Base-by-base conservation (phyloP, 2,113 vertebrate species). In the Stomatorhinus ivindoensis region DNA sequence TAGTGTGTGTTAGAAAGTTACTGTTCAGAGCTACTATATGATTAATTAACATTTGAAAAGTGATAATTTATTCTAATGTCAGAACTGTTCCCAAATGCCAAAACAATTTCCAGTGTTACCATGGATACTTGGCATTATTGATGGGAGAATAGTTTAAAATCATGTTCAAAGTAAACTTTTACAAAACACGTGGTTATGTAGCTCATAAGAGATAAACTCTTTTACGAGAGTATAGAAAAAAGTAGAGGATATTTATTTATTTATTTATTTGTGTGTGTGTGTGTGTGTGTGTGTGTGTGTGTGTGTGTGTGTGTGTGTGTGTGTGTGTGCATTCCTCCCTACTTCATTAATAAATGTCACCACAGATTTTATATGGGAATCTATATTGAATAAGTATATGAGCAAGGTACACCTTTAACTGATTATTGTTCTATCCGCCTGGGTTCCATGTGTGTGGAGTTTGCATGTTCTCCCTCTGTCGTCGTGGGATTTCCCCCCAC, bases 1-100 rank as follows among this genome's bases (percentile, higher is more conserved):
- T 15, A 80, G 35, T 80, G 73, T 42, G 35, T 42, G 73, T 39
- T 80, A 80, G 17, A 80, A 80, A 39, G 73, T 80, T 80, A 42
- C 73, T 76, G 31, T 80, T 80, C 73, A 42, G 73, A 80, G 73
- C 73, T 80, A 80, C 35, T 80, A 80, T 80, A 80, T 80, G 73
- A 80, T 80, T 80, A 80, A 80, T 80, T 80, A 80, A 80, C 73
- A 80, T 80, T 80, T 80, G 73, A 80, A 80, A 80, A 80, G 73
- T 80, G 73, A 80, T 80, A 80, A 80, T 80, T 80, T 80, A 80
- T 80, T 80, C 73, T 35, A 80, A 80, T 80, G 73, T 80, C 73
- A 80, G 73, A 80, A 80, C 73, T 80, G 73, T 42, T 80, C 73
- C 35, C 73, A 80, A 80, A 80, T 80, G 73, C 73, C 73, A 80